A percentile compares a stretch with the other conserved stretches of the same genome.
These are phyloP conservation scores for Cryptoblepharus egeriae DNA, from an alignment of 2,797 vertebrate genomes.

Conservation along the genomic window DNA sequence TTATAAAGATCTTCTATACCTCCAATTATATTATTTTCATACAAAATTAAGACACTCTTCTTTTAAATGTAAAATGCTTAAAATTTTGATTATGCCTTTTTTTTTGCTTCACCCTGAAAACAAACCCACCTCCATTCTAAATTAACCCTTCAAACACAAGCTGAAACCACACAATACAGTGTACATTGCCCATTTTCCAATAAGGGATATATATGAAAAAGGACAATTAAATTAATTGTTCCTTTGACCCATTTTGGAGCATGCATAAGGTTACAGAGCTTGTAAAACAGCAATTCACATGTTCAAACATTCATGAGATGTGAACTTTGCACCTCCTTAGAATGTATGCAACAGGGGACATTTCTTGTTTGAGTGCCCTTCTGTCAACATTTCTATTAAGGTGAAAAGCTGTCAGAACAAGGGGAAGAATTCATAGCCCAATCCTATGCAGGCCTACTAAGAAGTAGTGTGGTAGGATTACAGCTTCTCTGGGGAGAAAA, in stretches of 20 bases:
- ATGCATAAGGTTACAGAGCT: not conserved
- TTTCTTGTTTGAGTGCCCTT: no score
- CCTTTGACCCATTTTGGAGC: not conserved
- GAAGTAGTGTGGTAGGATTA: no score
- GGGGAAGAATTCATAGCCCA: no score
- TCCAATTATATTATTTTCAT: not conserved
- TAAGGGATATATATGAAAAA: not conserved
- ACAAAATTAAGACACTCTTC: constrained; percentile 26
- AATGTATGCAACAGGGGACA: not conserved
- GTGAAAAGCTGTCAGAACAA: not conserved
- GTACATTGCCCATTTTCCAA: constrained; percentile 4
- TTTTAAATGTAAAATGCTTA: constrained; percentile 34
- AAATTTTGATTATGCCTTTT: not conserved
- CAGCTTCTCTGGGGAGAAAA: not conserved
- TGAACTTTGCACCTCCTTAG: not conserved
- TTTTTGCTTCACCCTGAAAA: not conserved
- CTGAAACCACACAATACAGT: constrained; percentile 35
- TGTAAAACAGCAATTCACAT: not conserved
- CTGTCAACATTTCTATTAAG: not conserved
- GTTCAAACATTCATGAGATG: rapidly evolving
- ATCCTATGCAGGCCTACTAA: no score
- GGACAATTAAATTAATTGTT: constrained; percentile 5
- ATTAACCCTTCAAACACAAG: constrained; percentile 46
- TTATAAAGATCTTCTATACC: not conserved
- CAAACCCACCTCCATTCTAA: constrained; percentile 12